phyloP scores from a whole-genome alignment of 2,797 vertebrate species.

The Oryzias dopingdopingensis region DNA sequence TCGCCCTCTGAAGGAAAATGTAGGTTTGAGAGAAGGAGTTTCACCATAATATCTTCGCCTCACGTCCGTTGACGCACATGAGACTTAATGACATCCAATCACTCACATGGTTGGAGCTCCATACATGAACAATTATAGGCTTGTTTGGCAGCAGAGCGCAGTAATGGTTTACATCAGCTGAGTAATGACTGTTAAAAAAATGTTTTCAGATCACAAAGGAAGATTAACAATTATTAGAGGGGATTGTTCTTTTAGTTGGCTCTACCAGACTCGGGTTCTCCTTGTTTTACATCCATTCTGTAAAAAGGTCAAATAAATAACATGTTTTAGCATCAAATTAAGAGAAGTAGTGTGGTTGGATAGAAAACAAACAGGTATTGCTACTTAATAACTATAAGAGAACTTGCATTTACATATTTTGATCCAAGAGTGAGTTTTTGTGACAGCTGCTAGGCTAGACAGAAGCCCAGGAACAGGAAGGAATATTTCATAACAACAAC shows the following conservation, averaged over 20 bases:
- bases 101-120: constrained; percentile 43
- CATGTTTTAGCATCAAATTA: too few relatives aligned
- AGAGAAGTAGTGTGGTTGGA: too few relatives aligned
- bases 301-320: background rate
- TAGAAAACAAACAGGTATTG: too few relatives aligned
- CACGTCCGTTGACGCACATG: constrained; percentile 50
- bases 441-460: too few relatives aligned
- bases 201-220: constrained; percentile 23
- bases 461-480: too few relatives aligned
- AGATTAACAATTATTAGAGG: constrained; percentile 10
- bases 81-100: constrained; percentile 58
- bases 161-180: constrained; percentile 43
- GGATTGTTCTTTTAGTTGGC: constrained; percentile 8
- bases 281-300: background rate
- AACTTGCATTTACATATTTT: too few relatives aligned
- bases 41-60: constrained; percentile 27
- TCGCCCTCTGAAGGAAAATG: constrained; percentile 40
- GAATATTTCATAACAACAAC: too few relatives aligned
- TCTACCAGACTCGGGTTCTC: background rate
- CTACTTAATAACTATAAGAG: too few relatives aligned
- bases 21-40: constrained; percentile 27
- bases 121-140: constrained; percentile 49
- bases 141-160: constrained; percentile 28
- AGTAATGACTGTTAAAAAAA: constrained; percentile 30
- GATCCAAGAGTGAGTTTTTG: too few relatives aligned